Percentiles rank a stretch among this genome's conserved stretches.
These are phyloP conservation scores for Elysia crispata DNA, from an alignment of 2,888 invertebrate species.

Conservation along the genomic window DNA sequence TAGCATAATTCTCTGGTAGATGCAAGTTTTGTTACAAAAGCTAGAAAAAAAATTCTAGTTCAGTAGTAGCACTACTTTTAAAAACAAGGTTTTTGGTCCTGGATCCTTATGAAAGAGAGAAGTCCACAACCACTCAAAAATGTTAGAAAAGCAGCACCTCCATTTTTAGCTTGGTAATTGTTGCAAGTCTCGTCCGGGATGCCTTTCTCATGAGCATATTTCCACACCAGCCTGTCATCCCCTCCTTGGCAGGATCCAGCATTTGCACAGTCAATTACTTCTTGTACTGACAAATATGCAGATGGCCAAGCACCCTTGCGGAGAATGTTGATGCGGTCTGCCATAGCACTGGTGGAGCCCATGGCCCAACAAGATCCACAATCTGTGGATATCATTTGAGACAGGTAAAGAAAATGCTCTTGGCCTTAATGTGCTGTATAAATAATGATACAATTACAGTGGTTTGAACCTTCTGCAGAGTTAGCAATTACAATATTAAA, in stretches of 20 bases:
- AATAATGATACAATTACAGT: too few species aligned
- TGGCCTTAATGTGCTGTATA: too few species aligned
- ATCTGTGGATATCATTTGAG: constrained; percentile 65
- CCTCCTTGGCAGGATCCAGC: constrained; percentile 77
- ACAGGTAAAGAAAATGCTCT: too few species aligned
- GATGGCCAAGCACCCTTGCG: constrained; percentile 78
- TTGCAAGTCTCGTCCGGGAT: constrained; percentile 79
- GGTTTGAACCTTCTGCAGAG: too few species aligned
- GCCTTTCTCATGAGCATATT: constrained; percentile 77
- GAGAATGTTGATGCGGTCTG: constrained; percentile 79
- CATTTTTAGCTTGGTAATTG: constrained; percentile 79
- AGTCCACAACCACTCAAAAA: too few species aligned
- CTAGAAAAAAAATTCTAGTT: too few species aligned
- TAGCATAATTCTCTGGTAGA: too few species aligned
- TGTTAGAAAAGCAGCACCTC: constrained; percentile 70
- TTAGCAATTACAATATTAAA: too few species aligned
- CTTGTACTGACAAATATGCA: constrained; percentile 78
- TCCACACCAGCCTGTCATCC: constrained; percentile 74
- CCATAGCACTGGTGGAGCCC: constrained; percentile 78
- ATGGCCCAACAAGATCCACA: constrained; percentile 80
- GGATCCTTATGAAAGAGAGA: too few species aligned
- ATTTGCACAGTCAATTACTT: constrained; percentile 78
- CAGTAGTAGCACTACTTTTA: too few species aligned
- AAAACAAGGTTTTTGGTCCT: too few species aligned
- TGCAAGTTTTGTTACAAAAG: too few species aligned